Conservation (phyloP, 2,888 invertebrate genomes). For the Diaphora mendica region DNA sequence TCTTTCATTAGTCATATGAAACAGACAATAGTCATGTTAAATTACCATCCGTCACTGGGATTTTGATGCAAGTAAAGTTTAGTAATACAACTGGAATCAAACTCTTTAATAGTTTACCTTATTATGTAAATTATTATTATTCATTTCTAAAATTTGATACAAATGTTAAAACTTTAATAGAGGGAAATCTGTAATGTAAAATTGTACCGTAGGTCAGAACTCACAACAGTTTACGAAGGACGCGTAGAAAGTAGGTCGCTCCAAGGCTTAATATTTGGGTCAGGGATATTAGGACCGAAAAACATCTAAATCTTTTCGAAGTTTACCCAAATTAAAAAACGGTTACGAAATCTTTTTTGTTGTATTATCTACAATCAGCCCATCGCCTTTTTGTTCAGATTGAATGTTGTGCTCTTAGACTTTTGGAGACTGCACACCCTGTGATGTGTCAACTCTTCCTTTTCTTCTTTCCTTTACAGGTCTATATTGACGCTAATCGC, state of each 20-base stretch:
- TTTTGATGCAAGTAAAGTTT: neutral
- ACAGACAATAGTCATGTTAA: neutral
- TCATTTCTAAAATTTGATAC: neutral
- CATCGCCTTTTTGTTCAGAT: no score
- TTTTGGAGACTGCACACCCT: no score
- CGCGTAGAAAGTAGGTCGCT: neutral
- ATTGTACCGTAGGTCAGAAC: neutral
- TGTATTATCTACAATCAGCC: no score
- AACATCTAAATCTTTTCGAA: neutral
- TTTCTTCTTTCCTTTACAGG: no score
- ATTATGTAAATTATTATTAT: neutral
- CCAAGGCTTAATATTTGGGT: slow-evolving; percentile 5
- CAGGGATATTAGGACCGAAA: slow-evolving; percentile 1
- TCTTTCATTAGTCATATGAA: no score
- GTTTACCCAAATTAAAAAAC: neutral
- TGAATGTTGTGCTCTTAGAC: no score
- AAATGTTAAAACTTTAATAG: neutral
- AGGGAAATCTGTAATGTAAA: neutral
- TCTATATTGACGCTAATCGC: no score
- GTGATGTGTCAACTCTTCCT: no score
- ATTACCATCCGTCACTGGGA: neutral
- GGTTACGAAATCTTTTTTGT: neutral
- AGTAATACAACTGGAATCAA: neutral
- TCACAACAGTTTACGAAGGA: neutral
- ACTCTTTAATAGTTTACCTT: neutral